Evolutionary conservation across 2,113 vertebrate genomes (phyloP), one percentile per base, ranked within the genome.

Genomic region (Uropsilus gracilis): DNA sequence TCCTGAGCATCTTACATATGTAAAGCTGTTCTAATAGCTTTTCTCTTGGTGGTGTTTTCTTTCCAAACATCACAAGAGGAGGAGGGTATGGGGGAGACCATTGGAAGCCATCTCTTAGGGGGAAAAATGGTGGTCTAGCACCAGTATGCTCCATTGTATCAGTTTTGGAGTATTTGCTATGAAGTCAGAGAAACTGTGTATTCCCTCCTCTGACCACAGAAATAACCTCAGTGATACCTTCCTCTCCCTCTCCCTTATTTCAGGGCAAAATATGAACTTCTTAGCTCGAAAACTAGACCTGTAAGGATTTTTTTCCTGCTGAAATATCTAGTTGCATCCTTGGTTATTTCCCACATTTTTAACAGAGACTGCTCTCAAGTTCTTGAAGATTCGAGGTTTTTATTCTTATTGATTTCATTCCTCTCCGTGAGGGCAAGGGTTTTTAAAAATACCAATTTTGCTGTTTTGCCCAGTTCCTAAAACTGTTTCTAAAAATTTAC

Each of bases 31-130:
- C 68, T 55, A 73, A 39, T 64, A 91, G 77, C 91, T 95, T 93
- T 55, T 86, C 91, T 81, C 24, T 59, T 28, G 11, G 22, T 76
- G 50, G 14, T 94, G 72, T 97, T 97, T 97, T 96, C 93, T 96
- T 96, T 94, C 95, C 66, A 97, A 97, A 94, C 84, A 94, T 75
- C 63, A 0, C 57, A 91, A 84, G 85, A 55, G 77, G 50, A 88
- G 34, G 66, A 24, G 84, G 86, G 81, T 17, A 13, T 59, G 4
- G 18, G 3, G 0, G 12, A 4, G 37, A 66, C 26, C 37, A 10
- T 2, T 34, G n/a, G 32, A 90, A 78, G 64, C 24, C 89, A 80
- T 96, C 91, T 93, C 66, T 75, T 63, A 14, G 30, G n/a, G 53
- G 76, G 96, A 94, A 86, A 87, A 95, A 42, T 66, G 20, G 37